phyloP scores from a whole-genome alignment of 2,888 invertebrate genomes.

The Charanyca ferruginea region DNA sequence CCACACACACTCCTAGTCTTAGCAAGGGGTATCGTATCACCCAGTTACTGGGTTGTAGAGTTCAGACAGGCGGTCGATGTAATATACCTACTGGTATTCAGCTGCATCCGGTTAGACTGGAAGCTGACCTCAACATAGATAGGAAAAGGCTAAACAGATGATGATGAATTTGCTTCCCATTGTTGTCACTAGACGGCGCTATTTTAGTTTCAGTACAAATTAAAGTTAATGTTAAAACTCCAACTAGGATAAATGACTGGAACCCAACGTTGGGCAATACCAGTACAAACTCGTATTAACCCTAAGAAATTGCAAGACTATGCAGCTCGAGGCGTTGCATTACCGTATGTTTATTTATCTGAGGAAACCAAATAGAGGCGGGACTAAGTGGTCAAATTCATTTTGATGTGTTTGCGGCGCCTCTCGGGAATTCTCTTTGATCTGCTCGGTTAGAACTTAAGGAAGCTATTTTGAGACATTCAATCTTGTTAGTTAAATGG shows the following conservation, averaged over 20 bases:
- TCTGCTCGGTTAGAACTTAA: slow-evolving; percentile 20
- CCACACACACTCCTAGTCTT: too few relatives aligned
- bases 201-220: too few relatives aligned
- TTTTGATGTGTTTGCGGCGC: slow-evolving; percentile 41
- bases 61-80: too few relatives aligned
- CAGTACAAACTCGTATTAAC: slow-evolving; percentile 6
- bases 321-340: slow-evolving; percentile 14
- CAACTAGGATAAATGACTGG: neutral
- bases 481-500: slow-evolving; percentile 33
- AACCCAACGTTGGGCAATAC: neutral
- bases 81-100: too few relatives aligned
- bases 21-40: too few relatives aligned
- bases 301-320: slow-evolving; percentile 11
- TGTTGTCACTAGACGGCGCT: too few relatives aligned
- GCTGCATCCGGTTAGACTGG: too few relatives aligned
- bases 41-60: too few relatives aligned
- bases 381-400: slow-evolving; percentile 52
- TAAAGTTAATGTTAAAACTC: neutral
- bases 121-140: too few relatives aligned
- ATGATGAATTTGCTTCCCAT: too few relatives aligned
- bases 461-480: slow-evolving; percentile 46
- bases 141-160: too few relatives aligned
- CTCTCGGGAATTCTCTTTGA: slow-evolving; percentile 49
- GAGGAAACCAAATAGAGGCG: slow-evolving; percentile 24
- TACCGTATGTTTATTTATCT: slow-evolving; percentile 54